phyloP scores from a whole-genome alignment of 2,113 vertebrate genomes.

The Xiphophorus maculatus region DNA sequence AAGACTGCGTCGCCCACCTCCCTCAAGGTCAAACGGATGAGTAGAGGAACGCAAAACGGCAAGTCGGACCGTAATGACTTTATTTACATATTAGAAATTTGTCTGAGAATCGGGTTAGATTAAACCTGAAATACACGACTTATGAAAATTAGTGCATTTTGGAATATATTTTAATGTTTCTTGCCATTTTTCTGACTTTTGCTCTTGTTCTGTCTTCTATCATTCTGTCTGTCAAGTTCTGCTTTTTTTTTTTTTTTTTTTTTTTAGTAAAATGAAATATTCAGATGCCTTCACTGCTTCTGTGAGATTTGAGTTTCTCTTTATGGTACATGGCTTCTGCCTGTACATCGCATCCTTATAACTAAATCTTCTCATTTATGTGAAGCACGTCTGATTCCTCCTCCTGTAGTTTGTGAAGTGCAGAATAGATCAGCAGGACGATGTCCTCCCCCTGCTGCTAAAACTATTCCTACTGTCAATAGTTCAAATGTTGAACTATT shows the following conservation, averaged over 20 bases:
- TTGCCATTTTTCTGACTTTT: not conserved
- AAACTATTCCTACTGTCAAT: not conserved
- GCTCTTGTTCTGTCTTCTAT: not conserved
- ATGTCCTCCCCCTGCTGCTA: not conserved
- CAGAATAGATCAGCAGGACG: not conserved
- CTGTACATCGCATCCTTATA: not conserved
- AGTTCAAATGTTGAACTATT: not conserved
- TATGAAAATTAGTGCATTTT: not conserved
- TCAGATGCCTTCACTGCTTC: too few species aligned
- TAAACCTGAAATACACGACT: not conserved
- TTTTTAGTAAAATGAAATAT: too few species aligned
- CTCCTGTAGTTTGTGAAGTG: not conserved
- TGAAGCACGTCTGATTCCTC: slow-evolving; percentile 1
- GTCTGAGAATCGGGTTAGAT: not conserved
- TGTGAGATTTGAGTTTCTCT: not conserved
- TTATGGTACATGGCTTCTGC: not conserved
- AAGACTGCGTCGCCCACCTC: slow-evolving; percentile 71
- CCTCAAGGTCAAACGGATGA: slow-evolving; percentile 82
- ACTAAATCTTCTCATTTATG: not conserved
- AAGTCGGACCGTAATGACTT: slow-evolving; percentile 14
- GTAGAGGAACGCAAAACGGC: slow-evolving; percentile 64
- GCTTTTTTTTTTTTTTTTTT: not conserved
- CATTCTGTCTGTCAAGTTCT: not conserved
- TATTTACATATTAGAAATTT: slow-evolving; percentile 16
- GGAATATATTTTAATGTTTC: not conserved